Percentiles rank a stretch among this genome's conserved stretches.
These are phyloP conservation scores for Motacilla tschutschensis DNA, from an alignment of 2,113 vertebrate species.

Conservation along the genomic window DNA sequence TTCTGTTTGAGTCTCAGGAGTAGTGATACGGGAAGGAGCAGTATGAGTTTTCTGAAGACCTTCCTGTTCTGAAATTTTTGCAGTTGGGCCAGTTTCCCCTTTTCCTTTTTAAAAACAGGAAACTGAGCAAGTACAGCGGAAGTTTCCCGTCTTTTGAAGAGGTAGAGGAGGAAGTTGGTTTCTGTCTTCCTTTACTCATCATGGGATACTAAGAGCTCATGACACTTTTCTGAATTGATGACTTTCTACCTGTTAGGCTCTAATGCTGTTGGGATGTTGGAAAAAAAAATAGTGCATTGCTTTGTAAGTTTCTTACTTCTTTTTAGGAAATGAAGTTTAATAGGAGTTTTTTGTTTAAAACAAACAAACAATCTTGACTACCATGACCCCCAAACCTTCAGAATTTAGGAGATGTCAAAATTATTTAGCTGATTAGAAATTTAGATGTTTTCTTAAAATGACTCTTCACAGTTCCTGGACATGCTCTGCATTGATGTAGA, in stretches of 20 bases:
- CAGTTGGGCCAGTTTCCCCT: neutral
- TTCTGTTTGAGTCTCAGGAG: neutral
- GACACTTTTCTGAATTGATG: neutral
- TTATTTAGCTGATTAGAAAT: neutral
- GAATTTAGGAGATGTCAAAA: neutral
- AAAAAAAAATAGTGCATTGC: neutral
- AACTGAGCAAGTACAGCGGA: neutral
- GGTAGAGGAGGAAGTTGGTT: neutral
- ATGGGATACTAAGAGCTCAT: neutral
- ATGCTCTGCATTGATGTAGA: neutral
- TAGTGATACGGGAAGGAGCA: neutral
- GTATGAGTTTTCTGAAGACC: neutral
- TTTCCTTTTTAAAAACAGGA: slow-evolving; percentile 8
- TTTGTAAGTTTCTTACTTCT: neutral
- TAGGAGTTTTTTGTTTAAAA: neutral
- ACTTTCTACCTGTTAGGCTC: neutral
- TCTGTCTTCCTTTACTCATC: neutral
- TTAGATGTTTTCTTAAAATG: neutral
- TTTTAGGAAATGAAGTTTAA: neutral
- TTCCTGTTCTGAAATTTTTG: neutral
- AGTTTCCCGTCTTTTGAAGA: neutral
- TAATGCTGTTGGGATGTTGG: neutral
- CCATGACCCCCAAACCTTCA: neutral
- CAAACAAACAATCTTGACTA: neutral
- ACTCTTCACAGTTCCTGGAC: neutral